Evolutionary conservation across 2,888 invertebrate genomes (phyloP).

Genomic region (Chaitophorus viminalis): DNA sequence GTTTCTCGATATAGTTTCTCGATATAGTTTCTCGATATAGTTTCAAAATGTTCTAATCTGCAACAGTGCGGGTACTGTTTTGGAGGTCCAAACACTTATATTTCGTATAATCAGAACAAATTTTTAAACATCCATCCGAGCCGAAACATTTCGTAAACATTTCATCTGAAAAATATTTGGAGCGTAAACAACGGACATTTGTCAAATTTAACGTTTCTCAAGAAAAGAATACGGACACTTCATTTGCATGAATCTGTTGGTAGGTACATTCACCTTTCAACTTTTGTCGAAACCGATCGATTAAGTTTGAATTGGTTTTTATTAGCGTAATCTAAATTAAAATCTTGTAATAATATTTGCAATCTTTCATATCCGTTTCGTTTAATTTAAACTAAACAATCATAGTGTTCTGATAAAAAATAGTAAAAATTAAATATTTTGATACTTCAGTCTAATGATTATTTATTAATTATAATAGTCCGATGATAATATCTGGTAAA

Average conservation of each 20-base stretch:
- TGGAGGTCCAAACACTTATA: not conserved
- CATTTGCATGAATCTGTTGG: not conserved
- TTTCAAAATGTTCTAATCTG: not conserved
- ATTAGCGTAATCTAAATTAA: too few species aligned
- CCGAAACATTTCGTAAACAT: constrained; percentile 8
- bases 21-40: not conserved
- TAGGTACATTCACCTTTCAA: not conserved
- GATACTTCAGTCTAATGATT: too few species aligned
- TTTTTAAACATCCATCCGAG: not conserved
- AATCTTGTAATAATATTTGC: too few species aligned
- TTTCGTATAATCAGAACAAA: not conserved
- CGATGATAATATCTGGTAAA: too few species aligned
- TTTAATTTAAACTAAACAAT: too few species aligned
- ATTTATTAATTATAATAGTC: too few species aligned
- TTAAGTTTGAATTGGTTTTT: too few species aligned
- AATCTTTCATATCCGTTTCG: too few species aligned
- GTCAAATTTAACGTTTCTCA: constrained; percentile 27
- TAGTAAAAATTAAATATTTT: too few species aligned
- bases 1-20: not conserved
- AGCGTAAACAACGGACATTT: constrained; percentile 25
- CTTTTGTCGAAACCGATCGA: not conserved
- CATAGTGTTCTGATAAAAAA: too few species aligned
- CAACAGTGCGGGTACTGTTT: not conserved
- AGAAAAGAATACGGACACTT: not conserved
- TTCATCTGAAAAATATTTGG: not conserved